Conservation (phyloP, 1,140 invertebrate species). For the Habropoda laboriosa region DNA sequence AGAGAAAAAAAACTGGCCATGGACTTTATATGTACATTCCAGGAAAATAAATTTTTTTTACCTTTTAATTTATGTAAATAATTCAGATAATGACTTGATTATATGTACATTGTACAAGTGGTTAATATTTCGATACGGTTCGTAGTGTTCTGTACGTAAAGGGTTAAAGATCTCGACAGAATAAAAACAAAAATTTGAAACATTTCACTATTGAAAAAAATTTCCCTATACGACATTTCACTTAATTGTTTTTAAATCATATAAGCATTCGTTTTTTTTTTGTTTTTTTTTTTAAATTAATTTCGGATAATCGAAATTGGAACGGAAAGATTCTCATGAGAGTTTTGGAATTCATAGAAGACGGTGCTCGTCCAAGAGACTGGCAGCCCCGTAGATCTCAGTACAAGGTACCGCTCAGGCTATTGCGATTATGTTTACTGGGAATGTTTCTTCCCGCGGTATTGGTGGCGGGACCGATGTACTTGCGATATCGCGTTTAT, state of each 20-base stretch:
- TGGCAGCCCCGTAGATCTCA: constrained; percentile 81
- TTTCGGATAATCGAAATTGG: not conserved
- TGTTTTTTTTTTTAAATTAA: not conserved
- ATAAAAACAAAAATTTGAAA: not conserved
- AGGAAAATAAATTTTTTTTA: no score
- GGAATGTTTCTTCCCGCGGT: constrained; percentile 85
- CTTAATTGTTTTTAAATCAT: not conserved
- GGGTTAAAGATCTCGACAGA: not conserved
- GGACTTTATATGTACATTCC: no score
- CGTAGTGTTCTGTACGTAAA: no score
- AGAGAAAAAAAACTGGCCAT: no score
- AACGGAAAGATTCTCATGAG: not conserved
- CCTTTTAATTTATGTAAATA: no score
- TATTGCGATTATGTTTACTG: constrained; percentile 85
- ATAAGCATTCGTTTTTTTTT: not conserved
- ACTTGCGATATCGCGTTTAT: constrained; percentile 86
- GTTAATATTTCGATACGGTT: no score
- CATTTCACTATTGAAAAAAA: not conserved
- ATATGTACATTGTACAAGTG: no score
- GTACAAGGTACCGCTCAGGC: constrained; percentile 83
- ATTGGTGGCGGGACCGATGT: constrained; percentile 86
- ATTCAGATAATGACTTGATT: no score
- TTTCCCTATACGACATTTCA: no score
- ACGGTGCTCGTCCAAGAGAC: constrained; percentile 65
- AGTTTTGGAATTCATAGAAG: constrained; percentile 58